Evolutionary conservation across 2,797 vertebrate species (phyloP).

Genomic region (Ataeniobius toweri): DNA sequence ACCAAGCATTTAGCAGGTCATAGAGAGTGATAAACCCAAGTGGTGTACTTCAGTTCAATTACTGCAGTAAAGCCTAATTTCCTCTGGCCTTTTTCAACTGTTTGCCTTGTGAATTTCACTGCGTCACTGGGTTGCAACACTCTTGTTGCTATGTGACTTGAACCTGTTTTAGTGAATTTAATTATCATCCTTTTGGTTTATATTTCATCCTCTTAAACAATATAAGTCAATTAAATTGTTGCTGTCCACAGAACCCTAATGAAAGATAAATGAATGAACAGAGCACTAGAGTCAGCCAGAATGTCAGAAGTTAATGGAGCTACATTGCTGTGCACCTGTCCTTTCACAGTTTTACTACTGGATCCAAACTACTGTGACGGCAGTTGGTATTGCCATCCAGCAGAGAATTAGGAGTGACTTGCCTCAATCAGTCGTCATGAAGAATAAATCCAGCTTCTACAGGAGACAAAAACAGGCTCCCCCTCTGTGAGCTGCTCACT

Average conservation of each 20-base stretch:
- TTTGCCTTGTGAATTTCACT: conserved; percentile 21
- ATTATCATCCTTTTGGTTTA: conserved; percentile 12
- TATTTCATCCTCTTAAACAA: conserved; percentile 6
- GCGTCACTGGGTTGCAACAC: conserved; percentile 13
- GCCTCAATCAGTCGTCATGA: conserved; percentile 51
- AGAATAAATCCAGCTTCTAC: conserved; percentile 45
- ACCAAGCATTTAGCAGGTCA: conserved; percentile 13
- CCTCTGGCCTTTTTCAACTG: conserved; percentile 27
- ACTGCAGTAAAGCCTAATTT: conserved; percentile 46
- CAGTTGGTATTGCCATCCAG: conserved; percentile 18
- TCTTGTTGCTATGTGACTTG: conserved; percentile 24
- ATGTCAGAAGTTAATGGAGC: conserved; percentile 12
- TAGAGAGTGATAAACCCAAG: conserved; percentile 26
- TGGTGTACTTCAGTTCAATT: conserved; percentile 48
- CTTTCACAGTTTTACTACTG: conserved; percentile 17
- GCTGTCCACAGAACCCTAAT: neutral
- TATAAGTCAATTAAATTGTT: conserved; percentile 2
- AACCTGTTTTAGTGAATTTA: conserved; percentile 14
- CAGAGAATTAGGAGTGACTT: conserved; percentile 33
- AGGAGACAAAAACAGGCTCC: conserved; percentile 40
- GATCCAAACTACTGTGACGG: conserved; percentile 12
- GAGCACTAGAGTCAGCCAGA: neutral
- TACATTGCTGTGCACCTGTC: conserved; percentile 21
- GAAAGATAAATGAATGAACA: conserved; percentile 2
- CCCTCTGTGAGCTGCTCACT: conserved; percentile 57